Evolutionary conservation across 2,113 vertebrate genomes (phyloP), one percentile per base, ranked within the genome.

Genomic region (Catharus minimus): DNA sequence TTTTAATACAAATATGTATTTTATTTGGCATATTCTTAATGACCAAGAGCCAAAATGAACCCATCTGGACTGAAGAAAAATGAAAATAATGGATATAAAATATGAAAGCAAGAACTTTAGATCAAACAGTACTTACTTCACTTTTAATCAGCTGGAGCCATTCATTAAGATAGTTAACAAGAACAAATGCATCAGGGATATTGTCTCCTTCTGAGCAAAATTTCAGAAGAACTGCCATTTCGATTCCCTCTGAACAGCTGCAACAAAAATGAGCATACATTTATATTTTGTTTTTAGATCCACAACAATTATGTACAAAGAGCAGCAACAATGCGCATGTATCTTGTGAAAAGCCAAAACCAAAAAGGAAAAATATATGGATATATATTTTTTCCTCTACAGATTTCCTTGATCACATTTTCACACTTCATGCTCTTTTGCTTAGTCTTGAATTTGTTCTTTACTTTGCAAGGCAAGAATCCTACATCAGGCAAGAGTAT

Each of bases 131-230:
- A 98, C 98, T 99, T 96, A 99, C 99, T 83, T 95, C 76, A 6
- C 86, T 96, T 92, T 97, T 98, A 96, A 98, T 96, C 80, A 99
- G 97, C 77, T 98, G 98, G 65, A 99, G 98, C 99, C 98, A 99
- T 87, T 99, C 97, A 72, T 99, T 99, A 19, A 99, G 98, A 88
- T 98, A 98, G 90, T 98, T 98, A 41, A 97, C 94, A 13, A 99
- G 98, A 22, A 96, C 89, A 89, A 99, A 97, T 0, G 99, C 98
- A 65, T 99, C 99, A 39, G 99, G 99, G 77, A 99, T 98, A 91
- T 99, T 99, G 96, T 99, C 99, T 28, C 99, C 99, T 93, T 99
- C 99, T 9, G 99, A 99, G 68, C 99, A 99, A 94, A 99, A 99
- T 60, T 99, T 98, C 74, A 99, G 97, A 95, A 99, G 96, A 92